Percentiles rank a stretch among this genome's conserved stretches.
These are phyloP conservation scores for Coelogynopora nodosa DNA, from an alignment of 2,888 invertebrate species.

Conservation along the genomic window DNA sequence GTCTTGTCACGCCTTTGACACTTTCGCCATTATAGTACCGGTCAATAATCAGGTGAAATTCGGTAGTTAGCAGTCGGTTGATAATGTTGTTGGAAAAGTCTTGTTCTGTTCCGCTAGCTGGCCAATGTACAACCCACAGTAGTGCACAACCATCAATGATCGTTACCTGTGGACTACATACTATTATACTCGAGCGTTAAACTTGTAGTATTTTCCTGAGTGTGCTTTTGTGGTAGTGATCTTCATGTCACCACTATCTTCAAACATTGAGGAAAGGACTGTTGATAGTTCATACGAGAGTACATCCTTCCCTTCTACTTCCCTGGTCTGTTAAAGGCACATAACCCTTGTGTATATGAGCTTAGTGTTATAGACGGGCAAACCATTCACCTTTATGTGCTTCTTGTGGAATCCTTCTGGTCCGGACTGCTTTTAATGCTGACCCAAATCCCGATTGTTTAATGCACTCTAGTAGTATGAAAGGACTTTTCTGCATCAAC, in stretches of 20 bases:
- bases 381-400: too few species aligned
- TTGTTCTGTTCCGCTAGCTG: background rate
- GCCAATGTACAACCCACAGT: background rate
- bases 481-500: too few species aligned
- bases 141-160: background rate
- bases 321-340: background rate
- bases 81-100: background rate
- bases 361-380: background rate
- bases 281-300: background rate
- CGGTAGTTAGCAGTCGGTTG: background rate
- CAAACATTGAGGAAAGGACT: background rate
- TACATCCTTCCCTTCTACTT: too few species aligned
- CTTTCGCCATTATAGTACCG: background rate
- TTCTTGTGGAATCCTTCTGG: conserved; percentile 69
- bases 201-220: background rate
- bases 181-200: background rate
- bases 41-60: background rate
- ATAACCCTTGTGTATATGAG: background rate
- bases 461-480: too few species aligned
- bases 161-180: background rate
- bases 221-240: too few species aligned
- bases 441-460: too few species aligned
- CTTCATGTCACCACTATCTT: background rate
- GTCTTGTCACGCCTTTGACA: background rate
- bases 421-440: too few species aligned